Base-by-base conservation (phyloP, 2,113 vertebrate species). In the Neotoma lepida region DNA sequence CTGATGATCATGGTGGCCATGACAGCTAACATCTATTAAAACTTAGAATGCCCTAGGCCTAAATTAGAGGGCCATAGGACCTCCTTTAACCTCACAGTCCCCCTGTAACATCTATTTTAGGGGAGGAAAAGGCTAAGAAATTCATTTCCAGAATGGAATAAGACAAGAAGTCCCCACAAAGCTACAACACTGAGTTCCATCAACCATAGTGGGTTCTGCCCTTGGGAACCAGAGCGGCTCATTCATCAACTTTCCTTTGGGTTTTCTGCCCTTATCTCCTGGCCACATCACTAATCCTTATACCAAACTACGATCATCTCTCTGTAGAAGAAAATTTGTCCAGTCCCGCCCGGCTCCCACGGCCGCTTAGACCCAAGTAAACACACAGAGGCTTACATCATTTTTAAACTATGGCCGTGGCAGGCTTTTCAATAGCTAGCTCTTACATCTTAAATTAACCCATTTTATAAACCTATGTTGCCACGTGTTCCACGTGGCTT, bases 181-280 rank as follows among this genome's bases (percentile, higher is more conserved):
- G 74, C 30, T 30, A 12, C 41, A 30, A 7, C 13, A 24, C 41
- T 56, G 54, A 71, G 39, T 73, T 30, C 70, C 39, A 6, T 51
- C 35, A 4, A 44, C n/a, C 2, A 6, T 2, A 6, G 18, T 2
- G 2, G 2, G 39, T 17, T 82, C 35, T 39, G 35, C 39, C 51
- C 20, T 8, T 24, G 28, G 51, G 30, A 85, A 14, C 49, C 35
- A 66, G 61, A 0, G 0, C 78, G 22, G 35, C 14, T 74, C 3
- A 30, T 24, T 24, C 35, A 56, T 90, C 78, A 82, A 30, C 28
- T 80, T 80, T 86, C 41, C 76, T 89, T 93, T 93, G 54, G 63
- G 74, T 49, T 9, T 24, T 77, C 46, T 49, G 24, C 35, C 46
- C 33, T 14, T 58, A 51, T 9, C 17, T 4, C 26, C 12, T 10